phyloP scores from a whole-genome alignment of 2,888 invertebrate species.

The Corbicula japonica region DNA sequence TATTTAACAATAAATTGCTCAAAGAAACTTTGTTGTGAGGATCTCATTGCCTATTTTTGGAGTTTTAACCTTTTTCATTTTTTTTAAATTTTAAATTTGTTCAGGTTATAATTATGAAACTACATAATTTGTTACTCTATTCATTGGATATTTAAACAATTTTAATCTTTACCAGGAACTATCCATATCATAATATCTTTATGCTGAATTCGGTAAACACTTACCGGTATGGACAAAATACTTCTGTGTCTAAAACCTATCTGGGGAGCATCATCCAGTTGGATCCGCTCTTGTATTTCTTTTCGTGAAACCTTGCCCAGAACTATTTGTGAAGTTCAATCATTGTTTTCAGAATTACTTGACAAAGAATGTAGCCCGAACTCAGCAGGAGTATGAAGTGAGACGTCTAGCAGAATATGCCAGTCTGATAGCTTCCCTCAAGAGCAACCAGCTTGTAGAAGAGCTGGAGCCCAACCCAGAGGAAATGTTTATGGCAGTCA shows the following conservation, averaged over 20 bases:
- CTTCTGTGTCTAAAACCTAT: not conserved
- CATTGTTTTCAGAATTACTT: conserved; percentile 34
- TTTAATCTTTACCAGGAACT: not conserved
- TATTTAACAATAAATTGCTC: too few relatives aligned
- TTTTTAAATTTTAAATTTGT: too few relatives aligned
- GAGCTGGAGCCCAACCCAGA: conserved; percentile 15
- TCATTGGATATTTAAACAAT: too few relatives aligned
- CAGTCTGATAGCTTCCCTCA: conserved; percentile 28
- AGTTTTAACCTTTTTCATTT: too few relatives aligned
- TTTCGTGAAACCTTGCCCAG: not conserved
- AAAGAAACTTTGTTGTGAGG: too few relatives aligned
- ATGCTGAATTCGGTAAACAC: too few relatives aligned
- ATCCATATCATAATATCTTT: too few relatives aligned
- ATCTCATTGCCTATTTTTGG: too few relatives aligned
- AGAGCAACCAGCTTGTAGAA: not conserved
- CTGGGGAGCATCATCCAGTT: not conserved
- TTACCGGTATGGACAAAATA: not conserved
- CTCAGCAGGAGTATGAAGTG: conserved; percentile 17
- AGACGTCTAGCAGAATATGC: conserved; percentile 22
- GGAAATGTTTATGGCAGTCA: conserved; percentile 23
- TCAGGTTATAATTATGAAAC: too few relatives aligned
- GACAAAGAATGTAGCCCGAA: conserved; percentile 13
- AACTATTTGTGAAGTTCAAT: not conserved
- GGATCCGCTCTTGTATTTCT: not conserved
- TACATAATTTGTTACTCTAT: too few relatives aligned